Evolutionary conservation across 1,140 invertebrate species (phyloP).

Genomic region (Holotrichia oblita): DNA sequence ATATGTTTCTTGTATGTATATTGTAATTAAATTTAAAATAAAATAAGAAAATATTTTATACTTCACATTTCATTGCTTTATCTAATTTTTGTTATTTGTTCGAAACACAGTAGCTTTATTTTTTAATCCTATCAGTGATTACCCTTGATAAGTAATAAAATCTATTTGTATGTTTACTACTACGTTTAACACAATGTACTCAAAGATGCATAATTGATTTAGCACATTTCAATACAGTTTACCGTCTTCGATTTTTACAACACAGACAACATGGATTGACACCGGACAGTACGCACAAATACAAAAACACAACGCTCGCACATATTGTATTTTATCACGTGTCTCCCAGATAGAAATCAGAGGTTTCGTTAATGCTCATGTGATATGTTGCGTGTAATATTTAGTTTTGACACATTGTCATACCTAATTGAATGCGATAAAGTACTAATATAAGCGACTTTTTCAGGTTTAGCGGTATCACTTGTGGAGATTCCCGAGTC

Average conservation of each 20-base stretch:
- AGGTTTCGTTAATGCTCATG: conserved; percentile 25
- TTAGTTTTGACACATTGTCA: conserved; percentile 36
- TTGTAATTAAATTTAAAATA: too few species aligned
- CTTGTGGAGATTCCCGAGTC: conserved; percentile 10
- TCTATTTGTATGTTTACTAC: not conserved
- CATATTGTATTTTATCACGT: conserved; percentile 19
- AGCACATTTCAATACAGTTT: not conserved
- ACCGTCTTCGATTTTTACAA: not conserved
- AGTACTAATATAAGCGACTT: conserved; percentile 29
- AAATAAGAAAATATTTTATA: too few species aligned
- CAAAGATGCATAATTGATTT: not conserved
- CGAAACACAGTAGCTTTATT: not conserved
- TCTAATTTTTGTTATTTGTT: not conserved
- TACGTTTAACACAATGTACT: not conserved
- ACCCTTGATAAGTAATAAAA: conserved; percentile 24
- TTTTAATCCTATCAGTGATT: not conserved
- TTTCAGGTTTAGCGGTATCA: conserved; percentile 34
- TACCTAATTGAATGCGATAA: conserved; percentile 29
- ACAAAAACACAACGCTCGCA: not conserved
- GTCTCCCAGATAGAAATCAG: conserved; percentile 16
- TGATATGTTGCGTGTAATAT: conserved; percentile 30
- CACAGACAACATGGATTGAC: not conserved
- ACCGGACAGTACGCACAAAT: not conserved
- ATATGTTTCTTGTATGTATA: too few species aligned
- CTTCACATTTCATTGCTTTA: too few species aligned